phyloP scores from a whole-genome alignment of 2,797 vertebrate species.

The Sciaenops ocellatus region DNA sequence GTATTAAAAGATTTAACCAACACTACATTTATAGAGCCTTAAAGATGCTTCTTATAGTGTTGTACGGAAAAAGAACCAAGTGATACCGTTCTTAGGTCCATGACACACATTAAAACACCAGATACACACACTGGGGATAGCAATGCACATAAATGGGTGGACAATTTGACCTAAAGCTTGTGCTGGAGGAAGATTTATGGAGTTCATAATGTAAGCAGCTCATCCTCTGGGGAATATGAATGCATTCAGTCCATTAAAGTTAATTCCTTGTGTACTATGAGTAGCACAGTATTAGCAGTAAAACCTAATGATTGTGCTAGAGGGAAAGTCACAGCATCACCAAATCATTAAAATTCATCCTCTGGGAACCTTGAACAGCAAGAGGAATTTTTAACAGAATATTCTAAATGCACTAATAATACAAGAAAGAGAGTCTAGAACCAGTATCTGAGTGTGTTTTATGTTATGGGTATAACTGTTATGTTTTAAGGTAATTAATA shows the following conservation, averaged over 20 bases:
- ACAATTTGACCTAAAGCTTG: neutral
- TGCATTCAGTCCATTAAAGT: slow-evolving; percentile 1
- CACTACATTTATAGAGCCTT: slow-evolving; percentile 9
- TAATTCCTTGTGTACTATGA: neutral
- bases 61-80: neutral
- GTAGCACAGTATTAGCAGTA: neutral
- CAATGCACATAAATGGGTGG: neutral
- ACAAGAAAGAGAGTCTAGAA: neutral
- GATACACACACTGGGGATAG: neutral
- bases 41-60: neutral
- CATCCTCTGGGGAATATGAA: slow-evolving; percentile 28
- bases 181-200: neutral
- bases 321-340: neutral
- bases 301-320: neutral
- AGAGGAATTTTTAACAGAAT: neutral
- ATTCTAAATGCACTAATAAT: neutral
- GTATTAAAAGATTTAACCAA: slow-evolving; percentile 29
- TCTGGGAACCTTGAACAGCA: neutral
- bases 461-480: too few species aligned
- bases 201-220: slow-evolving; percentile 2
- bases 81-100: neutral
- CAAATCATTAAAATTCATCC: slow-evolving; percentile 4
- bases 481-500: neutral
- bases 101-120: slow-evolving; percentile 20
- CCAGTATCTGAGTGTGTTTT: neutral